Conservation (phyloP, 2,797 vertebrate genomes). For the Sorex maritimensis region DNA sequence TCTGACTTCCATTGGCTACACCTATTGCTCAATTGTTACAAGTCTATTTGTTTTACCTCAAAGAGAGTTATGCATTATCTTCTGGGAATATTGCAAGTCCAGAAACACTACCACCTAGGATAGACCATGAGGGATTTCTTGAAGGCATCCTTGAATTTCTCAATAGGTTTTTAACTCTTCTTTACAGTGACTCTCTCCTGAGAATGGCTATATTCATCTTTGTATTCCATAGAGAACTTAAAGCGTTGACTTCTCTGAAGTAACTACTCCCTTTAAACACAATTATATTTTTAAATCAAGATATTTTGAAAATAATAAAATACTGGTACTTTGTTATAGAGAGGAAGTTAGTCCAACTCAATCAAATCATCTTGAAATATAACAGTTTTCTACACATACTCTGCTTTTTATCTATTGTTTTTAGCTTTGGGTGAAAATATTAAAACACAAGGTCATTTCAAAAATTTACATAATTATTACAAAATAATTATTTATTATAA, state of each 20-base stretch:
- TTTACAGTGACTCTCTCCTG: neutral
- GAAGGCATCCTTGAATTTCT: conserved; percentile 18
- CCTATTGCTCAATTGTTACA: neutral
- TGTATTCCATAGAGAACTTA: neutral
- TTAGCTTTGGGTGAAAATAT: neutral
- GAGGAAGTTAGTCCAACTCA: neutral
- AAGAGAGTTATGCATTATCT: conserved; percentile 6
- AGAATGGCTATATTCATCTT: neutral
- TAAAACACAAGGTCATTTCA: neutral
- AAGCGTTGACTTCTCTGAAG: conserved; percentile 19
- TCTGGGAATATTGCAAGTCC: conserved; percentile 26
- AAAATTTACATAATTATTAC: neutral
- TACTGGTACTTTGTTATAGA: neutral
- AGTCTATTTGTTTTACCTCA: neutral
- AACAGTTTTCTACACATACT: neutral
- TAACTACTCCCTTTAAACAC: conserved; percentile 25
- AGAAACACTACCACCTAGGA: neutral
- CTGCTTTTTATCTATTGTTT: neutral
- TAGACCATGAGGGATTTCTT: conserved; percentile 59
- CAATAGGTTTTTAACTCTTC: neutral
- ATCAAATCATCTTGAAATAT: conserved; percentile 7
- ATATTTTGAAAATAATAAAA: conserved; percentile 14
- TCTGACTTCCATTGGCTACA: neutral
- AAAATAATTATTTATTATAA: neutral
- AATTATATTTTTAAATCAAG: neutral